Base-by-base conservation (phyloP, 2,888 invertebrate species). In the Epinotia bilunana region DNA sequence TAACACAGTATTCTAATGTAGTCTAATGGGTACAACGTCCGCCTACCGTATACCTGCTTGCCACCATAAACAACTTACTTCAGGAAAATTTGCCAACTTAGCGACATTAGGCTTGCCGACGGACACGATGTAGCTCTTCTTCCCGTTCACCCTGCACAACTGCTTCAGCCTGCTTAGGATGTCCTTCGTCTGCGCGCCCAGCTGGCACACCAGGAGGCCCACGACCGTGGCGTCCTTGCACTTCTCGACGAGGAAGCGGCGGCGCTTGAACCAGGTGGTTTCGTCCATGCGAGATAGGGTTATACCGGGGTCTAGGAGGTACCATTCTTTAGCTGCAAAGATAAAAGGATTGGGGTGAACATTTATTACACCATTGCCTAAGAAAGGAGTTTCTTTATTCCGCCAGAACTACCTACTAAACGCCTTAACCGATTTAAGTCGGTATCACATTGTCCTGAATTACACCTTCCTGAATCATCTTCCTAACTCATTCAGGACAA, bases 101-200 rank as follows among this genome's bases (percentile, higher is more conserved):
- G 98, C 97, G 13, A 98, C 97, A 93, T 98, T 99, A 3, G 99
- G 97, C 88, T 99, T 98, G 6, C 99, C 99, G 72, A 99, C 98
- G 33, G 97, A 98, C 73, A 99, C 96, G 63, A 98, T 96, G 85
- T 99, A 99, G 78, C 96, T 96, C 87, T 98, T 98, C 86, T 98
- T 99, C 0, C 97, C 96, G 73, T 97, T 96, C 1, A 94, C 89
- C 82, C 95, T 96, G 57, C 98, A 96, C 70, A 98, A 91, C 70
- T 94, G 88, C 87, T 97, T 97, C 80, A 98, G 90, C 73, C 96
- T 95, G n/a, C 95, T 94, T 12, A 99, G 96, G 11, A 97, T 95
- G 73, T 96, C 95, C 58, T 97, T 93, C 80, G 97, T 98, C 80
- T 97, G 96, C 72, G 96, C 95, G 12, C 98, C 97, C 11, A 99